Evolutionary conservation across 2,888 invertebrate species (phyloP), one percentile per base, ranked within the genome.

Genomic region (Drosophila antonietae): DNA sequence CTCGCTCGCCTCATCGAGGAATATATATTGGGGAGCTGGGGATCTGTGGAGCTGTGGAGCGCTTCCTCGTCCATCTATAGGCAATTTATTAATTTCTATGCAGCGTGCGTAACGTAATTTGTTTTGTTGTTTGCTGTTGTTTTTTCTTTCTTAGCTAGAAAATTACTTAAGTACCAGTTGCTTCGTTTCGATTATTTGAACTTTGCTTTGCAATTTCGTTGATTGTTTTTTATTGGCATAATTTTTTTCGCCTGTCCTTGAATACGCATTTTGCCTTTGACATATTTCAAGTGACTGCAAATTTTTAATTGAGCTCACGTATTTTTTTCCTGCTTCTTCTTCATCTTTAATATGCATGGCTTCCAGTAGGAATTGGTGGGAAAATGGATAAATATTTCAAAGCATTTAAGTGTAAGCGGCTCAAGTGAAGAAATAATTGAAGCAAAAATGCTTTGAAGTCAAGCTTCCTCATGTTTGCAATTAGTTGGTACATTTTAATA

Each of bases 71-170:
- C 43, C 58, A 37, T 55, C 44, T 53, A 59, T 33, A 39, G 74
- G 66, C 77, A 85, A 80, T 85, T 89, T 88, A 88, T 86, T 88
- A 86, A 88, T 88, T 88, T 83, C 89, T 89, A 88, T 88, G 89
- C 88, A 79, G 74, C 57, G 57, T 72, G 88, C 86, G 89, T 89
- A 80, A 61, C 78, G 62, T 73, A 89, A 88, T 88, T 88, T 85
- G 88, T 83, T 71, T 68, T 73, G 47, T 75, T 73, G 68, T 68
- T 69, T 61, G 66, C 65, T 20, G 20, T 20, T 20, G 20, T 64
- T 67, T 51, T 61, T 43, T 64, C 64, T 51, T 61, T 43, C 61
- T 73, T 58, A 66, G 68, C 60, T 64, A 69, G 59, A 74, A 78
- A 77, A 79, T 80, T 69, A 72, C 75, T 80, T 78, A 78, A 78